These are phyloP conservation scores for Urocitellus parryii DNA, from an alignment of 2,113 vertebrate genomes.

Conservation along the genomic window DNA sequence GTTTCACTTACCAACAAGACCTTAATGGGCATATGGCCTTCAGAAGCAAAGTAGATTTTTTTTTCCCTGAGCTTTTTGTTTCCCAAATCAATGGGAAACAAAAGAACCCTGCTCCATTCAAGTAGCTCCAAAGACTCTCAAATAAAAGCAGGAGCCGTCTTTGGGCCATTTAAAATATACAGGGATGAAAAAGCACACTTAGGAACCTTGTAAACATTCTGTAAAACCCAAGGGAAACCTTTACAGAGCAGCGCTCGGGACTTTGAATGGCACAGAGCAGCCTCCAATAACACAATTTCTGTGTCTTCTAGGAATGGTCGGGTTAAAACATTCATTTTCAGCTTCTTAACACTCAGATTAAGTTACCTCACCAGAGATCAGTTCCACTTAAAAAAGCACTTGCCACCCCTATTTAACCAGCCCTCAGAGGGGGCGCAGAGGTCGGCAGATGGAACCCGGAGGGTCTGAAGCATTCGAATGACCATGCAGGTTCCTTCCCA, in stretches of 20 bases:
- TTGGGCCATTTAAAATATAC: not conserved
- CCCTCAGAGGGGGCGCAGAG: not conserved
- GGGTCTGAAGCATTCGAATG: not conserved
- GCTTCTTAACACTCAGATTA: not conserved
- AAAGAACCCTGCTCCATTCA: conserved; percentile 12
- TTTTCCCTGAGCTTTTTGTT: conserved; percentile 35
- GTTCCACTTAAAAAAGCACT: not conserved
- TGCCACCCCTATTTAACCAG: not conserved
- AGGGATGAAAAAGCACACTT: not conserved
- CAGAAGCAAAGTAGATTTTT: conserved; percentile 28
- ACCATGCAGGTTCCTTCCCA: not conserved
- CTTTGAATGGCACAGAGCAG: not conserved
- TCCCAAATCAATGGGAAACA: conserved; percentile 60
- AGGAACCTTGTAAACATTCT: conserved; percentile 39
- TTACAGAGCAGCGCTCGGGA: conserved; percentile 5
- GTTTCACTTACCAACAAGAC: not conserved
- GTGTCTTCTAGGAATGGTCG: not conserved
- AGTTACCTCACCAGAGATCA: not conserved
- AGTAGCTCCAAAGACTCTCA: not conserved
- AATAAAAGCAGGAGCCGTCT: not conserved
- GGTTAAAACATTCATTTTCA: not conserved
- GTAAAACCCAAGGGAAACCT: not conserved
- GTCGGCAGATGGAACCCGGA: not conserved
- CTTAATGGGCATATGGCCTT: not conserved
- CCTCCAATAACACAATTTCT: not conserved